Conservation (phyloP, 1,140 invertebrate genomes). For the Zaprionus nigranus region DNA sequence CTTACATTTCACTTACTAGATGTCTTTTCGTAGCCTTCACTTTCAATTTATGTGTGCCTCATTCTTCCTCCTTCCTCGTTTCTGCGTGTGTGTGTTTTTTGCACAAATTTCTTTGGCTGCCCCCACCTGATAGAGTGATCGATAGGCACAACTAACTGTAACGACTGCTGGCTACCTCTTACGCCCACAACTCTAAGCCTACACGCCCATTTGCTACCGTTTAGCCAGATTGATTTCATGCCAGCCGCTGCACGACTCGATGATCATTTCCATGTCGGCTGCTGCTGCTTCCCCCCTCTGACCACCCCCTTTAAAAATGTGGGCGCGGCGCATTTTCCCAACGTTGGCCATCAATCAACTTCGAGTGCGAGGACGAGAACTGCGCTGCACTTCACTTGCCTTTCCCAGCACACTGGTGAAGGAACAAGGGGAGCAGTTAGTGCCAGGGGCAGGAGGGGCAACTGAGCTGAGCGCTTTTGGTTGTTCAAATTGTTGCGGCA, state of each 20-base stretch:
- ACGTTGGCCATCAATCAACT: slow-evolving; percentile 71
- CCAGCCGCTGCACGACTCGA: slow-evolving; percentile 62
- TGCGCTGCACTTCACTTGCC: slow-evolving; percentile 56
- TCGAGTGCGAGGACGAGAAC: slow-evolving; percentile 52
- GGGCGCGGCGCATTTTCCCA: slow-evolving; percentile 57
- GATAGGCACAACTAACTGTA: slow-evolving; percentile 55
- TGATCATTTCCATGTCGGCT: slow-evolving; percentile 51
- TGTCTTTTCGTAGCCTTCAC: slow-evolving; percentile 5
- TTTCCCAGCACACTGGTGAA: slow-evolving; percentile 12
- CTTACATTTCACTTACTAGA: background rate
- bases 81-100: background rate
- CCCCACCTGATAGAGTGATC: slow-evolving; percentile 72
- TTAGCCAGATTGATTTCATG: slow-evolving; percentile 78
- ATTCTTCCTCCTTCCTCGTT: background rate
- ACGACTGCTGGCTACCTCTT: slow-evolving; percentile 37
- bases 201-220: slow-evolving; percentile 77
- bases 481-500: slow-evolving; percentile 78
- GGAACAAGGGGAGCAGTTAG: slow-evolving; percentile 5
- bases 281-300: no score
- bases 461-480: slow-evolving; percentile 65
- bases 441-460: background rate
- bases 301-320: no score
- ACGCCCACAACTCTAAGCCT: slow-evolving; percentile 41
- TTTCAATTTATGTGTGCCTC: slow-evolving; percentile 10
- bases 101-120: slow-evolving; percentile 25